Percentiles rank a stretch among this genome's conserved stretches.
phyloP scores from a whole-genome alignment of 2,113 vertebrate genomes.

The Caloenas nicobarica region DNA sequence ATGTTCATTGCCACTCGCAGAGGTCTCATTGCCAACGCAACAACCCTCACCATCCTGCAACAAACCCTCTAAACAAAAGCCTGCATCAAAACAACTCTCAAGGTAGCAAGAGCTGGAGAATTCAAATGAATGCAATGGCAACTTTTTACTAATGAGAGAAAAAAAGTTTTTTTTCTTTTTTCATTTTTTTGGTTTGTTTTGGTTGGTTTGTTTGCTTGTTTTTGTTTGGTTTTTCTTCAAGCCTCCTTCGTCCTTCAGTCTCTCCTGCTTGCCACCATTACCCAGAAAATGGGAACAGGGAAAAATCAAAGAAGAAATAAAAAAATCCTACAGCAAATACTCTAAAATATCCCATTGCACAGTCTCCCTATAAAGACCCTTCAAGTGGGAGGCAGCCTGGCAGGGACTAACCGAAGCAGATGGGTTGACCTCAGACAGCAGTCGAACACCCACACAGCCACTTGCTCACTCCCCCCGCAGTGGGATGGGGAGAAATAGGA shows the following conservation, averaged over 20 bases:
- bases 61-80: not conserved
- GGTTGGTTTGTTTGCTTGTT: not conserved
- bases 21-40: not conserved
- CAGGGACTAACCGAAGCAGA: not conserved
- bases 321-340: not conserved
- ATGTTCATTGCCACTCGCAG: rapidly evolving
- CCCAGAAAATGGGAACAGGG: not conserved
- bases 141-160: not conserved
- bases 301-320: not conserved
- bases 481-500: not conserved
- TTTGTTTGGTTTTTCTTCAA: not conserved
- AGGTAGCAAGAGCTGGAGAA: not conserved
- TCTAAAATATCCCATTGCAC: not conserved
- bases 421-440: not conserved
- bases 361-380: not conserved
- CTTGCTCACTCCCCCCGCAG: not conserved
- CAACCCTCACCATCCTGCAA: not conserved
- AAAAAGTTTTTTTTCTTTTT: not conserved
- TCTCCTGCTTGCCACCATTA: not conserved
- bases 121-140: not conserved
- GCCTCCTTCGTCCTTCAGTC: not conserved
- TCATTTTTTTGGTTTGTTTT: not conserved
- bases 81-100: not conserved
- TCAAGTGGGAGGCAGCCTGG: conserved; percentile 3
- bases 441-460: conserved; percentile 9